Percentiles rank a stretch among this genome's conserved stretches.
Evolutionary conservation across 2,113 vertebrate species (phyloP).

Genomic region (Burhinus oedicnemus): DNA sequence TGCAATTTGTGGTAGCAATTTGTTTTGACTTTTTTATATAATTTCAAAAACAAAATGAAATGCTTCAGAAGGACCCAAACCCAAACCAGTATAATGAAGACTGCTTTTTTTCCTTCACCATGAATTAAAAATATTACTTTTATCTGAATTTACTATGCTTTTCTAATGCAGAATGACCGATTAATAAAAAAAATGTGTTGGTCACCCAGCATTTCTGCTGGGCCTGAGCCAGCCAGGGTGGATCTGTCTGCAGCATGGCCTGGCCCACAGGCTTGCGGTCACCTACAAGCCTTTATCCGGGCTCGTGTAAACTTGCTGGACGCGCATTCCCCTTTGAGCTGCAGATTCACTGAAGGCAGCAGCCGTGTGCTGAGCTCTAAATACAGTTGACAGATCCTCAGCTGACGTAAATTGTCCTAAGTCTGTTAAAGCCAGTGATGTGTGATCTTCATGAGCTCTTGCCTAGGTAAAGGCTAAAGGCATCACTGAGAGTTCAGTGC

Average conservation of each 20-base stretch:
- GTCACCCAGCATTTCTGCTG: neutral
- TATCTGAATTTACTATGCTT: neutral
- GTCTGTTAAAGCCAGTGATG: neutral
- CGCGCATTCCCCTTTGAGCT: neutral
- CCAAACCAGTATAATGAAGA: neutral
- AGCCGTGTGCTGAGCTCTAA: neutral
- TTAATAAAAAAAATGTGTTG: neutral
- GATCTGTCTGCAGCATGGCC: neutral
- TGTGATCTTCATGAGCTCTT: constrained; percentile 53
- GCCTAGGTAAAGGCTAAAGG: neutral
- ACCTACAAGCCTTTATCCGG: neutral
- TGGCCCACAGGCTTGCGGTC: neutral
- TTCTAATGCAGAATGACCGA: neutral
- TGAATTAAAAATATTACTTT: neutral
- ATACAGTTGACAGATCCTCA: neutral
- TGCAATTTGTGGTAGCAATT: neutral
- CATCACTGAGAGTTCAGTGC: constrained; percentile 46
- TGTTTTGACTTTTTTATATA: neutral
- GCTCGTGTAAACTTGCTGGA: neutral
- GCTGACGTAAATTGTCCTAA: neutral
- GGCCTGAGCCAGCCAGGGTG: neutral
- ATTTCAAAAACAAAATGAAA: neutral
- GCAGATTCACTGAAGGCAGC: neutral
- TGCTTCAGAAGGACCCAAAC: neutral
- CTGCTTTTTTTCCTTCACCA: neutral